These are phyloP conservation scores for Miichthys miiuy DNA, from an alignment of 2,797 vertebrate genomes.

Conservation along the genomic window DNA sequence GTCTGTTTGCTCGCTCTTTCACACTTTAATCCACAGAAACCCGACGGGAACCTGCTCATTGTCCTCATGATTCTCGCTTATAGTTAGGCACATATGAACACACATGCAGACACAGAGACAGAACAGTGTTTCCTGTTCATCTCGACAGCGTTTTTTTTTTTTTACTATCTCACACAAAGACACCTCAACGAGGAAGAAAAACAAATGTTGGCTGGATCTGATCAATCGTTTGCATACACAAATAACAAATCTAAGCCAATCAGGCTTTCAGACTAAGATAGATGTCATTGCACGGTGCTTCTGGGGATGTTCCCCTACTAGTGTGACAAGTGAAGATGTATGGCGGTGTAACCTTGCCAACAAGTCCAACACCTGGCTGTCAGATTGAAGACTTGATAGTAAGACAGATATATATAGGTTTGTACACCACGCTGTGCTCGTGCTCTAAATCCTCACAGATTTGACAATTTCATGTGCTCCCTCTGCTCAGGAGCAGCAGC, in stretches of 20 bases:
- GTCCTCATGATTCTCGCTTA: constrained; percentile 18
- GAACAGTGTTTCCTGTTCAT: constrained; percentile 1
- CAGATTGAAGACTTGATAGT: constrained; percentile 82
- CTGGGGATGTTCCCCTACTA: constrained; percentile 25
- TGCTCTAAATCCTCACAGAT: constrained; percentile 21
- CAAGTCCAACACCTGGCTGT: constrained; percentile 87
- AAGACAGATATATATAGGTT: constrained; percentile 51
- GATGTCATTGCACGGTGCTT: constrained; percentile 41
- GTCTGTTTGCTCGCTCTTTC: constrained; percentile 71
- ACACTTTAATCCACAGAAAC: constrained; percentile 60
- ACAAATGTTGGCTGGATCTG: neutral
- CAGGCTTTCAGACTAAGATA: neutral
- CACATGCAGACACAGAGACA: neutral
- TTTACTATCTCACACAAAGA: too few relatives aligned
- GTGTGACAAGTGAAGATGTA: constrained; percentile 77
- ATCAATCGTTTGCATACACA: constrained; percentile 15
- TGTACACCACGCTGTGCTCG: constrained; percentile 14
- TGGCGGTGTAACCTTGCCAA: constrained; percentile 65
- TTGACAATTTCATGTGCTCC: constrained; percentile 31
- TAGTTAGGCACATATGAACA: constrained; percentile 21
- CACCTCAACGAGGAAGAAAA: neutral
- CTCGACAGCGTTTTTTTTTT: neutral
- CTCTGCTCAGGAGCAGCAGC: constrained; percentile 3
- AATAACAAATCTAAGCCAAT: constrained; percentile 41
- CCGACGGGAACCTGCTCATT: constrained; percentile 49